Base-by-base conservation (phyloP, 1,140 invertebrate genomes). In the Drosophila nasuta region DNA sequence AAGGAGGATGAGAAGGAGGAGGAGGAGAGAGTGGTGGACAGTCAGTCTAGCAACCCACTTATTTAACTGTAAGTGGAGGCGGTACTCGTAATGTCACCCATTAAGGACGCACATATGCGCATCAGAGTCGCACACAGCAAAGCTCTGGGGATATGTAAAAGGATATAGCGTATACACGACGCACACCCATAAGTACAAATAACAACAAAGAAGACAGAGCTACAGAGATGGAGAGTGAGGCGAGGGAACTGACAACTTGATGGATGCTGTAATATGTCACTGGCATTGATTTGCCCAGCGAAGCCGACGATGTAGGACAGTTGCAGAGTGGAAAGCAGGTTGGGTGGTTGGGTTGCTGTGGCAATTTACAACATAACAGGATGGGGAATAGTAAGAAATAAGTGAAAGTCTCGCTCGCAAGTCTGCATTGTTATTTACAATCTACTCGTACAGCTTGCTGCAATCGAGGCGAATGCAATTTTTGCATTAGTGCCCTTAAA, bases 241-340 rank as follows among this genome's bases (percentile, higher is more conserved):
- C 15, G 59, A 43, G 52, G 52, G 64, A 65, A 64, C 73, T 72
- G 82, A 57, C 82, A 81, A 66, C 77, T 85, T 81, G 85, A 85
- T 89, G 80, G 85, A 89, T 89, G 78, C 60, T 76, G 78, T 88
- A 88, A 82, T 88, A 79, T 83, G 85, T 88, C 80, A 88, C 83
- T 80, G 66, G 85, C 81, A 89, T 88, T 88, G 85, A 83, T 88
- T 85, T 89, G 75, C 69, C 46, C 38, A 52, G 46, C 48, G 49
- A 13, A 57, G 57, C 6, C 7, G 30, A 6, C 45, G 43, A 11
- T 13, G 45, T 6, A 28, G 33, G 28, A n/a, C 43, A 48, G 45
- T 17, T 48, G 38, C 1, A 5, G 25, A 30, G 4, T 0, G 5
- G 11, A 35, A 10, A 11, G 33, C 10, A 30, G 8, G 6, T 1